Evolutionary conservation across 2,888 invertebrate species (phyloP).

Genomic region (Athalia cordata): DNA sequence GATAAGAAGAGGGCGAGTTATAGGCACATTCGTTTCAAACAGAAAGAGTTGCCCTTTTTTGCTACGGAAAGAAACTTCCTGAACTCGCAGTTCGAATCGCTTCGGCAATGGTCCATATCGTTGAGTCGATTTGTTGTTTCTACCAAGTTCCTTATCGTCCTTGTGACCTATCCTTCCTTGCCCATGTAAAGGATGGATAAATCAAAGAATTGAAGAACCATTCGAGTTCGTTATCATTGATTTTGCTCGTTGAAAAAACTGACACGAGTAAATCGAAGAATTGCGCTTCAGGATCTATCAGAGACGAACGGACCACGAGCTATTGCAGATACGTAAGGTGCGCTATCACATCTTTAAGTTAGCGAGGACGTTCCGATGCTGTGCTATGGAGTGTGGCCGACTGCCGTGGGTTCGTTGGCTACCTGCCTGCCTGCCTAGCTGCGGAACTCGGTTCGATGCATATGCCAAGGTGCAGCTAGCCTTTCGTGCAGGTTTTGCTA

Average conservation of each 20-base stretch:
- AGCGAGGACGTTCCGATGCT: conserved; percentile 41
- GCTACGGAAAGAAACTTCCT: neutral
- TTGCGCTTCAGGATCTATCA: conserved; percentile 38
- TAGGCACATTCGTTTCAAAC: neutral
- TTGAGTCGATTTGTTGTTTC: conserved; percentile 11
- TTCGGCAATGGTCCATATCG: neutral
- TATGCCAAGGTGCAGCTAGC: conserved; percentile 20
- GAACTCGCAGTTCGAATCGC: conserved; percentile 22
- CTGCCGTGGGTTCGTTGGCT: conserved; percentile 1
- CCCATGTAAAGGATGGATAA: neutral
- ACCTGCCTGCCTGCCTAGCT: neutral
- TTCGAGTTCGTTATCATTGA: conserved; percentile 35
- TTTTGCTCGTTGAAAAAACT: no score
- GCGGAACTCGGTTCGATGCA: neutral
- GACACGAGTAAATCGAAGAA: no score
- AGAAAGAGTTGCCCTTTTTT: conserved; percentile 26
- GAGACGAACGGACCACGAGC: conserved; percentile 38
- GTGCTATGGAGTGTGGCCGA: conserved; percentile 29
- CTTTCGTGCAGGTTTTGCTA: conserved; percentile 14
- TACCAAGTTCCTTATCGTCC: conserved; percentile 16
- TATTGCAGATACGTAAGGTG: conserved; percentile 26
- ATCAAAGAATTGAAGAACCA: conserved; percentile 1
- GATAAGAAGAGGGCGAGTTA: conserved; percentile 8
- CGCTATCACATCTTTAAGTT: conserved; percentile 47
- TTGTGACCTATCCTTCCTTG: neutral